Evolutionary conservation across 2,888 invertebrate species (phyloP), one percentile per base, ranked within the genome.

Genomic region (Mythimna lalbum): DNA sequence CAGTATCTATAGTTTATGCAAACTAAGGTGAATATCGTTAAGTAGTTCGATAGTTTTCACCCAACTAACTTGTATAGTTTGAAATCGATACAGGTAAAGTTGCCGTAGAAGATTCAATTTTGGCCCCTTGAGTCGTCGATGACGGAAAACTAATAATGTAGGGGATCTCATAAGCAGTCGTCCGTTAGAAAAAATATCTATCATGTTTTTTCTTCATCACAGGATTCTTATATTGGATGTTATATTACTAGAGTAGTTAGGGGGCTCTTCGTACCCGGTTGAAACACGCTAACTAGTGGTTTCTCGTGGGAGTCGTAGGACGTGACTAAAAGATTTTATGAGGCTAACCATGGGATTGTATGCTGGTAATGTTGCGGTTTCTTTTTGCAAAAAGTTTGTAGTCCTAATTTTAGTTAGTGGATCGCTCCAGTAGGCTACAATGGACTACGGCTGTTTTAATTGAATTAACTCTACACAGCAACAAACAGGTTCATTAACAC

Each of bases 141-240:
- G 49, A 66, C 49, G 56, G 53, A 57, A 77, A 82, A 69, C 65
- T 81, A 72, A 80, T 83, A 80, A 66, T 69, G 55, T 64, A 27
- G 14, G 65, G 21, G 19, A 75, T 53, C 60, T 57, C 62, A 71
- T 76, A 80, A 71, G 70, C 49, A 71, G 49, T 31, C 52, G 52
- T 23, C 69, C 27, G 70, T 69, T 76, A 63, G 55, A 65, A 83
- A 69, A 80, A 77, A 80, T 82, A 76, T 76, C 52, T 62, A 27
- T 56, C 68, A 49, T 55, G 69, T 72, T 73, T 79, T 80, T 73
- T 31, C 67, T 56, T 49, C 56, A 36, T 56, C 50, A 53, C 59
- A 59, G 59, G 55, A 69, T 76, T 69, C 36, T 70, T 49, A 73
- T 73, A 82, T 71, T 80, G 52, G 70, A 68, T 69, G 70, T 64